A percentile compares a stretch with the other conserved stretches of the same genome.
Conservation (phyloP, 2,113 vertebrate genomes). For the Pogonocichla stellata region DNA sequence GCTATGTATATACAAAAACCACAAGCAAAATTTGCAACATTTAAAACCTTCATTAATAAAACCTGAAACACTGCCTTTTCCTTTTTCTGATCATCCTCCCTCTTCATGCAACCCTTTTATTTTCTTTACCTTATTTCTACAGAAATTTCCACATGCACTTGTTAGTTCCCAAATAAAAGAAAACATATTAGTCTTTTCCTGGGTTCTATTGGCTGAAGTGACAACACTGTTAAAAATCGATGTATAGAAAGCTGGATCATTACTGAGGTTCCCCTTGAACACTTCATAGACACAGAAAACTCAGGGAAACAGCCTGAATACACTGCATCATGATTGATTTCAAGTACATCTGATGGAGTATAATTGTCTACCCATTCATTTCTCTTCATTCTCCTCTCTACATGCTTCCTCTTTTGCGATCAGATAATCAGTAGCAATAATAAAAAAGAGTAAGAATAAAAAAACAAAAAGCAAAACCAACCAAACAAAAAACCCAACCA, state of each 20-base stretch:
- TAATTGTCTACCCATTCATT: slow-evolving; percentile 49
- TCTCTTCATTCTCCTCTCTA: slow-evolving; percentile 11
- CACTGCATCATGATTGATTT: slow-evolving; percentile 45
- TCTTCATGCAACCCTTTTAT: not conserved
- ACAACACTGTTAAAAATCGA: slow-evolving; percentile 28
- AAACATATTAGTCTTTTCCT: not conserved
- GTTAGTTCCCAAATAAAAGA: not conserved
- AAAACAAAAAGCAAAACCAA: not conserved
- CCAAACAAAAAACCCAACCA: not conserved
- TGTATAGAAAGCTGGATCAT: slow-evolving; percentile 8
- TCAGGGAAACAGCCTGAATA: not conserved
- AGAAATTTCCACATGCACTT: not conserved
- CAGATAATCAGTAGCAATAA: slow-evolving; percentile 22
- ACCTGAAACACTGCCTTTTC: not conserved
- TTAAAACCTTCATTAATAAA: not conserved
- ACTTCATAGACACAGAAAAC: slow-evolving; percentile 6
- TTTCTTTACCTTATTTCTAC: not conserved
- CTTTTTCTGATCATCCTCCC: not conserved
- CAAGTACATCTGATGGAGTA: slow-evolving; percentile 21
- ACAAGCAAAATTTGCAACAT: not conserved
- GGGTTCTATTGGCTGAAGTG: slow-evolving; percentile 35
- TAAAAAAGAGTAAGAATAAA: not conserved
- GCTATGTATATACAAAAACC: not conserved
- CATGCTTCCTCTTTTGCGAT: not conserved
- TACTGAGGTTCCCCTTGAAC: slow-evolving; percentile 41